A percentile compares a stretch with the other conserved stretches of the same genome.
Evolutionary conservation across 2,113 vertebrate genomes (phyloP).

Genomic region (Capricornis sumatraensis): DNA sequence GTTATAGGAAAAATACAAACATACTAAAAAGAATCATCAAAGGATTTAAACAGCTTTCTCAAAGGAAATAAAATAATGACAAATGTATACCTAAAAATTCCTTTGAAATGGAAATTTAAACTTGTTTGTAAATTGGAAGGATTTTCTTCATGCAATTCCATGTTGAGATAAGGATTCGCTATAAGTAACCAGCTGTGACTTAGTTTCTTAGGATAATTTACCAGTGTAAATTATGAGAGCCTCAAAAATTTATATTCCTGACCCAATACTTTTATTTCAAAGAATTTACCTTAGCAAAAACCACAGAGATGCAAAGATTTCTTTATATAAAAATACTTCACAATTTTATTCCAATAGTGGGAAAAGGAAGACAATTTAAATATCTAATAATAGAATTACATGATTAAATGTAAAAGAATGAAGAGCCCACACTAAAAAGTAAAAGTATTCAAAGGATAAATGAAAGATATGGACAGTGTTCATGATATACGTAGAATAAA

Average conservation of each 20-base stretch:
- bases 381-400: background rate
- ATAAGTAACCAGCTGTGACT: background rate
- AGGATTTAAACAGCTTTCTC: background rate
- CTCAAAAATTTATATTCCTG: background rate
- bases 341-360: background rate
- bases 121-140: background rate
- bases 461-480: background rate
- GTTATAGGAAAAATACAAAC: background rate
- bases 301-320: background rate
- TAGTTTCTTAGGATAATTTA: background rate
- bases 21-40: background rate
- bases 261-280: background rate
- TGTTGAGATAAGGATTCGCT: background rate
- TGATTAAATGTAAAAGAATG: background rate
- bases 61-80: background rate
- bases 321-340: background rate
- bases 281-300: background rate
- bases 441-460: background rate
- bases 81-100: background rate
- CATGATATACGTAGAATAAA: background rate
- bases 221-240: background rate
- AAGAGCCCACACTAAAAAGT: background rate
- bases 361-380: background rate
- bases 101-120: background rate
- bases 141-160: background rate